phyloP scores from a whole-genome alignment of 2,113 vertebrate genomes.

The Cavia porcellus region DNA sequence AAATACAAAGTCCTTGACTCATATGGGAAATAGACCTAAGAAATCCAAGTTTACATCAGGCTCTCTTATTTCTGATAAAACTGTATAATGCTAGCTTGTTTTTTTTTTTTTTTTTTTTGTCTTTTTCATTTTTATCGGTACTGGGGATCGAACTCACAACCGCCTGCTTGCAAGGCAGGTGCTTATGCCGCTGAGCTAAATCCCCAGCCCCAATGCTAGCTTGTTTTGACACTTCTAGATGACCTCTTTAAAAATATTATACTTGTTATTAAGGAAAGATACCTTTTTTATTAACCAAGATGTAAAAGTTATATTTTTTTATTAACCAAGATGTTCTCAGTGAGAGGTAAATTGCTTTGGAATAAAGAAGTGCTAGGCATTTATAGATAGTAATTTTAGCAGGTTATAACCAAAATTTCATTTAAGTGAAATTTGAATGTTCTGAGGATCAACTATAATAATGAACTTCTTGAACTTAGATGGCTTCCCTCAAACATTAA shows the following conservation, averaged over 20 bases:
- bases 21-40: constrained; percentile 12
- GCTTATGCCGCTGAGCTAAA: too few species aligned
- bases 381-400: background rate
- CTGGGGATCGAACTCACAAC: too few species aligned
- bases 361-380: background rate
- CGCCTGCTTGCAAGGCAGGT: too few species aligned
- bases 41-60: constrained; percentile 35
- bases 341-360: background rate
- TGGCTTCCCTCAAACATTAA: background rate
- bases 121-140: too few species aligned
- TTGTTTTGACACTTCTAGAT: background rate
- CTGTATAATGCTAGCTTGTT: background rate
- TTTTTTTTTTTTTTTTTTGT: background rate
- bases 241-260: background rate
- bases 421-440: constrained; percentile 46
- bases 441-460: background rate
- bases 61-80: constrained; percentile 22
- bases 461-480: constrained; percentile 22
- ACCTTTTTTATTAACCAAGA: constrained; percentile 4
- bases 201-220: background rate
- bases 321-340: background rate
- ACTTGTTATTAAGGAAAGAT: background rate
- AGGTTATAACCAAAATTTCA: constrained; percentile 9
- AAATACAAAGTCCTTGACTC: constrained; percentile 28
- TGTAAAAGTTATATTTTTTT: background rate